A percentile compares a stretch with the other conserved stretches of the same genome.
Evolutionary conservation across 2,113 vertebrate species (phyloP).

Genomic region (Vicugna pacos): DNA sequence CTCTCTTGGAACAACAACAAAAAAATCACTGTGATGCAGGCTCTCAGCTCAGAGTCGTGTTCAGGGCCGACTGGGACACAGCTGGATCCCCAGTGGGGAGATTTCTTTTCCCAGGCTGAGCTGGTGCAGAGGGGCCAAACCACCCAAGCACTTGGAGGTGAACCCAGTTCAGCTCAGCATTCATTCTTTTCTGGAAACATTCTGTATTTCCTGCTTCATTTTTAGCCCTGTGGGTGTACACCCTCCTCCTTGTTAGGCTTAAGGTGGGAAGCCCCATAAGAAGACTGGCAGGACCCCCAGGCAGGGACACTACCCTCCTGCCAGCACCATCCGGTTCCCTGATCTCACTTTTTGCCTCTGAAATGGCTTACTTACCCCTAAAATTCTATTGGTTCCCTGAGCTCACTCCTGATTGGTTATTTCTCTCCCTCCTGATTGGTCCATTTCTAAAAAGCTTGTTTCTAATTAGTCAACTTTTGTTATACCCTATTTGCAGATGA

Average conservation of each 20-base stretch:
- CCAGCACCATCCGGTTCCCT: too few relatives aligned
- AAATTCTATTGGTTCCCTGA: too few relatives aligned
- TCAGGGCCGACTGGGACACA: neutral
- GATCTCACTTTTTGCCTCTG: too few relatives aligned
- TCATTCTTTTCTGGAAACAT: neutral
- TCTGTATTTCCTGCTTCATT: neutral
- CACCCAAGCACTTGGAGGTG: neutral
- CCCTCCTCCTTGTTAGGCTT: neutral
- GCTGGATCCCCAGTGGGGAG: neutral
- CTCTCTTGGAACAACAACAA: neutral
- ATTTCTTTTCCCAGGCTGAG: neutral
- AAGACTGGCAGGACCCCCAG: too few relatives aligned
- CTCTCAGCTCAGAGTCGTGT: neutral
- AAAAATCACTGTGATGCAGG: fast-evolving
- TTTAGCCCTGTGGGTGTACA: neutral
- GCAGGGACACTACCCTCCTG: too few relatives aligned
- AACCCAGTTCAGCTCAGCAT: neutral
- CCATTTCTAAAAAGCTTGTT: too few relatives aligned
- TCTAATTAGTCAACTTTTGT: too few relatives aligned
- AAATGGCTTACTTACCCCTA: too few relatives aligned
- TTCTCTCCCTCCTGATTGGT: too few relatives aligned
- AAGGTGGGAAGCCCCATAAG: too few relatives aligned
- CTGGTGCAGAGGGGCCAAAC: neutral
- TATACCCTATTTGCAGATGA: too few relatives aligned
- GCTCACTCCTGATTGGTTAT: too few relatives aligned